Conservation (phyloP, 92 coral and sea anemone species). For the Siderastrea radians region DNA sequence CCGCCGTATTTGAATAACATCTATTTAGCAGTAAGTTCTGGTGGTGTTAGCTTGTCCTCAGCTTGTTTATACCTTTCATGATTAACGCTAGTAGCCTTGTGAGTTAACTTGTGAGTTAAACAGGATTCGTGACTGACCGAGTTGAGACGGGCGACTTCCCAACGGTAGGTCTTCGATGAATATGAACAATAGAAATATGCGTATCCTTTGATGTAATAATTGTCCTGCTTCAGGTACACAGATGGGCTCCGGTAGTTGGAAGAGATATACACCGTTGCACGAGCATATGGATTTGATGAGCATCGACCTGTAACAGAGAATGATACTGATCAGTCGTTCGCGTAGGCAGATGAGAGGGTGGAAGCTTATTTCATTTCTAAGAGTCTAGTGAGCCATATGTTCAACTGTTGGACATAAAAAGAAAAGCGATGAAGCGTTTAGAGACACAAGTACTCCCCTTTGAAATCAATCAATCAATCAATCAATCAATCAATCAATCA, state of each 20-base stretch:
- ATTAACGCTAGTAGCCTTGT: too few species aligned
- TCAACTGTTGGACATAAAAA: too few species aligned
- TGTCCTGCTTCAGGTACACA: neutral
- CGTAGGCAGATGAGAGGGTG: neutral
- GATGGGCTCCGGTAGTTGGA: neutral
- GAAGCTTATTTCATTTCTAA: too few species aligned
- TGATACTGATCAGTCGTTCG: neutral
- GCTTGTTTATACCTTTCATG: neutral
- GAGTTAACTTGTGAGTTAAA: neutral
- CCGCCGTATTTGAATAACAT: too few species aligned
- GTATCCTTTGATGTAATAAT: neutral
- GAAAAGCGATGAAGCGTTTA: too few species aligned
- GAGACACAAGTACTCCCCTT: too few species aligned
- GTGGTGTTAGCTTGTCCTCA: too few species aligned
- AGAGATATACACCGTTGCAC: neutral
- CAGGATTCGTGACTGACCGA: neutral
- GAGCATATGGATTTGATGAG: constrained; percentile 3
- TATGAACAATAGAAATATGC: constrained; percentile 14
- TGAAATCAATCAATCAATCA: too few species aligned
- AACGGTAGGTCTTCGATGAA: neutral
- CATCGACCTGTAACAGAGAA: constrained; percentile 18
- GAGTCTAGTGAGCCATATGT: neutral
- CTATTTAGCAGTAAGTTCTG: too few species aligned
- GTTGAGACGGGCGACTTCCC: constrained; percentile 6
- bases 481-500: too few species aligned